phyloP scores from a whole-genome alignment of 2,113 vertebrate genomes.

The Salvelinus alpinus region DNA sequence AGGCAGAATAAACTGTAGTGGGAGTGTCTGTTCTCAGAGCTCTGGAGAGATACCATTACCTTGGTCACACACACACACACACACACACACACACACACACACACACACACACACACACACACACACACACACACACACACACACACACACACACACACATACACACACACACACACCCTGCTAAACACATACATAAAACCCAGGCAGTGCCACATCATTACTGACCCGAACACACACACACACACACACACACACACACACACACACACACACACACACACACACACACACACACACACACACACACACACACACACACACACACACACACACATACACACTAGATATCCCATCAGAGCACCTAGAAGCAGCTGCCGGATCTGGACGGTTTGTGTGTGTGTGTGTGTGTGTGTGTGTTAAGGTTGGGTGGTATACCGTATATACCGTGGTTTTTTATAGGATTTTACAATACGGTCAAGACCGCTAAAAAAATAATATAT shows the following conservation, averaged over 20 bases:
- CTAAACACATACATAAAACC: no score
- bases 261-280: constrained; percentile 11
- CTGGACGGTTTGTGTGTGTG: constrained; percentile 5
- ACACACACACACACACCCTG: no score
- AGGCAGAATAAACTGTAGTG: constrained; percentile 56
- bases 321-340: constrained; percentile 14
- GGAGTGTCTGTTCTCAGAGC: constrained; percentile 59
- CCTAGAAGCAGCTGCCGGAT: constrained; percentile 37
- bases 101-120: constrained; percentile 16
- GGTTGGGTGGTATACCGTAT: no score
- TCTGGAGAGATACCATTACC: constrained; percentile 72
- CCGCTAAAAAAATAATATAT: no score
- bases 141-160: no score
- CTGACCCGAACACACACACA: neutral
- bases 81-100: constrained; percentile 15
- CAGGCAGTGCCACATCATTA: no score
- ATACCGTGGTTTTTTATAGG: no score
- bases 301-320: no score
- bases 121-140: neutral
- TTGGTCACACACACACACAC: constrained; percentile 28
- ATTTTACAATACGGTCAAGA: no score
- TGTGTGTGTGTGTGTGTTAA: neutral
- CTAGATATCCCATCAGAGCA: constrained; percentile 14
- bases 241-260: no score
- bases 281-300: constrained; percentile 1